Base-by-base conservation (phyloP, 2,797 vertebrate species). In the Chanos chanos region DNA sequence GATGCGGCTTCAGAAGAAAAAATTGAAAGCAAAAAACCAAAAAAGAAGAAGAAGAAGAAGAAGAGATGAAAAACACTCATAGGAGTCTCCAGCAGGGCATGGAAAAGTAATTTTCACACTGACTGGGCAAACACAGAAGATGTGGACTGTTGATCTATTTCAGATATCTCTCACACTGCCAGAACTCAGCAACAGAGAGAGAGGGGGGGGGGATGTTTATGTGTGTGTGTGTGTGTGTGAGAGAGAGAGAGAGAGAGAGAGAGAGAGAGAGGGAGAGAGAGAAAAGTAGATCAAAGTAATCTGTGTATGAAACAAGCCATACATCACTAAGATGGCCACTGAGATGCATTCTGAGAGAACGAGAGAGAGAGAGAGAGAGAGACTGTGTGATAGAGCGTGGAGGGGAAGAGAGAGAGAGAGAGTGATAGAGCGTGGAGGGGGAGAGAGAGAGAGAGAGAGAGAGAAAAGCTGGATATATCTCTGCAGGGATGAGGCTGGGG, bases 71-170 rank as follows among this genome's bases (percentile, higher is more conserved):
- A n/a, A 13, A 10, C 44, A 56, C 30, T 30, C 39, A 53, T 67
- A 61, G 68, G 70, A 78, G 68, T 41, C 30, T 76, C 72, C 77
- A 74, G 77, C 64, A 40, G 73, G 65, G 70, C 57, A 24, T 73
- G 68, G 69, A 80, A 85, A 85, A 83, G 75, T 79, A 64, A 84
- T 85, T 84, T 83, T 83, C 79, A 77, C 80, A 27, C 41, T 66
- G 70, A 72, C 71, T 66, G 73, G 69, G 74, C 70, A 73, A 53
- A 50, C 31, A 49, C 60, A 54, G 59, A 68, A 48, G 48, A 31
- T 30, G 33, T 18, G 13, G 31, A 52, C 41, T 41, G 61, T 57
- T 72, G 39, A 72, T 67, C 66, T 72, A 52, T 69, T 62, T 59
- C 71, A 65, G 45, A 69, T 48, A 65, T 54, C 57, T 54, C 57